phyloP scores from a whole-genome alignment of 2,888 invertebrate species.

The Macaria liturata region DNA sequence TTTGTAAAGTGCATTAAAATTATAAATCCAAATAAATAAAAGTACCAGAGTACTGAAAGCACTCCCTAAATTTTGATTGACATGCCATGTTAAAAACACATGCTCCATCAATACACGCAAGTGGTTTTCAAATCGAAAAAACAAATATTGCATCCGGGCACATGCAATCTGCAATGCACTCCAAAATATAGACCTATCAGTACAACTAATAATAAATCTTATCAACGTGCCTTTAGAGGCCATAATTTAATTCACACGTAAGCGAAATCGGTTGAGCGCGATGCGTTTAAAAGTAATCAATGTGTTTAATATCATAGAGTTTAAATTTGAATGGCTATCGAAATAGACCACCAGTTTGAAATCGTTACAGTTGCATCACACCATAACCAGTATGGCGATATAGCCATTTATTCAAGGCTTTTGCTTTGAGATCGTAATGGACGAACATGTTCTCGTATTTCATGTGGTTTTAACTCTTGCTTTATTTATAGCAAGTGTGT shows the following conservation, averaged over 20 bases:
- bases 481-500: conserved; percentile 20
- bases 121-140: conserved; percentile 29
- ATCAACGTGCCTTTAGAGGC: conserved; percentile 16
- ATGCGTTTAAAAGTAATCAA: conserved; percentile 13
- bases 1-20: no score
- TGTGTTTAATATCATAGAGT: conserved; percentile 16
- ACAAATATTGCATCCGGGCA: conserved; percentile 25
- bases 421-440: conserved; percentile 35
- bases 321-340: conserved; percentile 13
- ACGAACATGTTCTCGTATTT: conserved; percentile 11
- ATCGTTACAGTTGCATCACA: conserved; percentile 44
- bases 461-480: conserved; percentile 14
- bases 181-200: conserved; percentile 21
- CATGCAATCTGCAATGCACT: conserved; percentile 27
- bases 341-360: conserved; percentile 34
- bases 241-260: conserved; percentile 5
- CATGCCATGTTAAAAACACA: conserved; percentile 12
- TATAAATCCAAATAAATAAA: no score
- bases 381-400: conserved; percentile 37
- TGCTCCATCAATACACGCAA: conserved; percentile 7
- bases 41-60: no score
- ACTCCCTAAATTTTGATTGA: neutral
- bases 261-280: conserved; percentile 6
- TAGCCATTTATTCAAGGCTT: conserved; percentile 42
- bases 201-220: conserved; percentile 18